These are phyloP conservation scores for Stenurella melanura DNA, from an alignment of 2,888 invertebrate species.

Conservation along the genomic window DNA sequence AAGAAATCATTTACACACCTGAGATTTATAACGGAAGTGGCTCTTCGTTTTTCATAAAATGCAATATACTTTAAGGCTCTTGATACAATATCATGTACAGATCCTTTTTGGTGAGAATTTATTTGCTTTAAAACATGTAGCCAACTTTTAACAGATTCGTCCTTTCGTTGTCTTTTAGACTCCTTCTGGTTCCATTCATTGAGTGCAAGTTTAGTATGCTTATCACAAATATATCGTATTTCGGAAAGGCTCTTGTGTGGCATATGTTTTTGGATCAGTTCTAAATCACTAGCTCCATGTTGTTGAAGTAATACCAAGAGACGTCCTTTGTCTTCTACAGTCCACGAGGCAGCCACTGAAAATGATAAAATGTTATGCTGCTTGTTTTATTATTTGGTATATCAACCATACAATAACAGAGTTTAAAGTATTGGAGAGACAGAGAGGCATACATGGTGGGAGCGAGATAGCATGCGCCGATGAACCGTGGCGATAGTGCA, in stretches of 20 bases:
- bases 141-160: conserved; percentile 66
- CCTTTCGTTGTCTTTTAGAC: conserved; percentile 30
- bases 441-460: no score
- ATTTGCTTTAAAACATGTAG: conserved; percentile 61
- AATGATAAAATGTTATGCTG: neutral
- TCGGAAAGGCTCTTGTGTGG: conserved; percentile 63
- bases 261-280: conserved; percentile 60
- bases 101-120: conserved; percentile 40
- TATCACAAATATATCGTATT: conserved; percentile 62
- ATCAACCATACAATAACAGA: no score
- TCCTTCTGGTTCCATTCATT: conserved; percentile 43
- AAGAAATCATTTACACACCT: conserved; percentile 61
- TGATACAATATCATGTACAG: conserved; percentile 60
- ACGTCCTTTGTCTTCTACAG: conserved; percentile 61
- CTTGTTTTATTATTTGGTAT: no score
- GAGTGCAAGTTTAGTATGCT: conserved; percentile 61
- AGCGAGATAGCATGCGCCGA: no score
- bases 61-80: conserved; percentile 69
- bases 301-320: conserved; percentile 61
- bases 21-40: conserved; percentile 59
- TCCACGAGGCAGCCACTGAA: conserved; percentile 55
- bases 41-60: conserved; percentile 63
- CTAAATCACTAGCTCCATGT: conserved; percentile 64
- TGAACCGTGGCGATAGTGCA: no score
- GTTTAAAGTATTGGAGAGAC: no score